A percentile compares a stretch with the other conserved stretches of the same genome.
These are phyloP conservation scores for Stegostoma tigrinum DNA, from an alignment of 2,113 vertebrate species.

Conservation along the genomic window DNA sequence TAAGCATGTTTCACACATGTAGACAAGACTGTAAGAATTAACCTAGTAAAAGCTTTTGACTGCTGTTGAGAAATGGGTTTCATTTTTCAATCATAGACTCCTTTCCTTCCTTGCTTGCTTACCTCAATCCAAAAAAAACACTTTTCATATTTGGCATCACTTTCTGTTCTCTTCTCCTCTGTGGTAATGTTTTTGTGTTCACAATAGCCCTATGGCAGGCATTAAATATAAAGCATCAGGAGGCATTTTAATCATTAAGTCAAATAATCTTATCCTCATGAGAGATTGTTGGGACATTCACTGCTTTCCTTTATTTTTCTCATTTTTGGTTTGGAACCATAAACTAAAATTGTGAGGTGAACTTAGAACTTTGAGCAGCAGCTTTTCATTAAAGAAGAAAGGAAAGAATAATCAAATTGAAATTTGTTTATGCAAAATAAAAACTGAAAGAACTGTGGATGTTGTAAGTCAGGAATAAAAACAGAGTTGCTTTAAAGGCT, in stretches of 20 bases:
- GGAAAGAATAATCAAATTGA: no score
- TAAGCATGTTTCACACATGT: background rate
- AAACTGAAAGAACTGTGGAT: no score
- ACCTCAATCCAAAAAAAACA: background rate
- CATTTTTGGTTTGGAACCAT: no score
- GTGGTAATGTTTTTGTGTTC: background rate
- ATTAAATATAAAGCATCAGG: background rate
- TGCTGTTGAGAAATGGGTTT: background rate
- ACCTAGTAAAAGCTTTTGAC: background rate
- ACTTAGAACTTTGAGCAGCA: no score
- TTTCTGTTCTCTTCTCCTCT: background rate
- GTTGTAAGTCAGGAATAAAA: no score
- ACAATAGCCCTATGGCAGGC: background rate
- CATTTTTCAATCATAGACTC: background rate
- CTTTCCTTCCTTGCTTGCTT: background rate
- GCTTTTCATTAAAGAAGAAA: no score
- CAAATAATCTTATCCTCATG: background rate
- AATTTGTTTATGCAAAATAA: no score
- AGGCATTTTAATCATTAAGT: background rate
- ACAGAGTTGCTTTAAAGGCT: no score
- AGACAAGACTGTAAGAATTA: background rate
- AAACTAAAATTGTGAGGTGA: no score
- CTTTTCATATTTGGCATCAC: background rate
- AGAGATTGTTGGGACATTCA: no score
- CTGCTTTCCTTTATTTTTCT: no score